phyloP scores from a whole-genome alignment of 2,113 vertebrate genomes.

The Dromas ardeola region DNA sequence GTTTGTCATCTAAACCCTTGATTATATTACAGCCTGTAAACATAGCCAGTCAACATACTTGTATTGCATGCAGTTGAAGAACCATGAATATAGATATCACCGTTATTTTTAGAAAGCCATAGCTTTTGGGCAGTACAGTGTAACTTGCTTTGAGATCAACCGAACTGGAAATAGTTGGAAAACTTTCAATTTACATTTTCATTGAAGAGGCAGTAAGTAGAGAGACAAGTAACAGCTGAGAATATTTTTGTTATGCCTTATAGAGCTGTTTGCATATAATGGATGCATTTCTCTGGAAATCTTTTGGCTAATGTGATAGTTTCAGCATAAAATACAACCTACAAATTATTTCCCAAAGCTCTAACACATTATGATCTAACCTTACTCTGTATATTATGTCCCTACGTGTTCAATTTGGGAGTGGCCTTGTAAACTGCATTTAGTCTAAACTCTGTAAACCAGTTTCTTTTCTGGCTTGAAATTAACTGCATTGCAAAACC shows the following conservation, averaged over 20 bases:
- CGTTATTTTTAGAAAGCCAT: conserved; percentile 57
- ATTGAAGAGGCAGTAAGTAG: neutral
- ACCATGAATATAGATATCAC: conserved; percentile 9
- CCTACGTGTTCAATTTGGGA: neutral
- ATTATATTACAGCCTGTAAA: conserved; percentile 62
- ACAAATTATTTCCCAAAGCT: neutral
- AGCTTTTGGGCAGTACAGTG: neutral
- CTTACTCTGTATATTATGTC: neutral
- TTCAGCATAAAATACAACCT: neutral
- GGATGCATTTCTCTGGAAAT: neutral
- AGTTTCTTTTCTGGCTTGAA: neutral
- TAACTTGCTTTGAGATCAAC: conserved; percentile 7
- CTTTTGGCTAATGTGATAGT: neutral
- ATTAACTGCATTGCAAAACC: neutral
- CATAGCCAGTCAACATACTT: conserved; percentile 27
- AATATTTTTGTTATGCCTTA: neutral
- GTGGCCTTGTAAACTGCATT: neutral
- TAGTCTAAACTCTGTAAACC: neutral
- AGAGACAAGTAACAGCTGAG: conserved; percentile 11
- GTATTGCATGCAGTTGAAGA: conserved; percentile 40
- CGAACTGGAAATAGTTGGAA: conserved; percentile 11
- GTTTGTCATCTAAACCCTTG: conserved; percentile 40
- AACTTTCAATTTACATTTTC: conserved; percentile 27
- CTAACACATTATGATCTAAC: neutral
- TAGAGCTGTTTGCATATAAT: neutral